Conservation (phyloP, 2,113 vertebrate genomes). For the Chunga burmeisteri region DNA sequence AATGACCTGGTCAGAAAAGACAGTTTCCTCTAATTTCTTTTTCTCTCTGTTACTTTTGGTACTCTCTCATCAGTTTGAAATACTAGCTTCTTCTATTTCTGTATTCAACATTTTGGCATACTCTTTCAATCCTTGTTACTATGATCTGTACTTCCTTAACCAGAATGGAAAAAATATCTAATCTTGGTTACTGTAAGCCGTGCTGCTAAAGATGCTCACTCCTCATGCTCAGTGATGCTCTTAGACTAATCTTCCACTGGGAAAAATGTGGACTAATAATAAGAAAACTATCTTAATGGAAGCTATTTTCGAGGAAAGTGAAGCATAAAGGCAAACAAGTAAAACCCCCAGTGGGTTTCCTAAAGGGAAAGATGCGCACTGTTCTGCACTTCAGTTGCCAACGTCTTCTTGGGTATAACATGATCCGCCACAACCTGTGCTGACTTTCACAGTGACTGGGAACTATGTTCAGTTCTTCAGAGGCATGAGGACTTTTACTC, state of each 20-base stretch:
- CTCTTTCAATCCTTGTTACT: conserved; percentile 1
- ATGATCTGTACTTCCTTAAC: conserved; percentile 2
- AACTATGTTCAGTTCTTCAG: background rate
- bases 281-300: background rate
- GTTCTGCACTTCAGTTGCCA: background rate
- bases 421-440: background rate
- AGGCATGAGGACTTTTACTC: background rate
- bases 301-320: background rate
- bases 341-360: background rate
- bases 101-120: background rate
- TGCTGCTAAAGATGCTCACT: background rate
- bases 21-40: background rate
- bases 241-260: background rate
- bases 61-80: background rate
- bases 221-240: background rate
- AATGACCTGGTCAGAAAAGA: background rate
- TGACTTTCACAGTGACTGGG: background rate
- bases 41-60: conserved; percentile 3
- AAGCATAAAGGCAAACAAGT: background rate
- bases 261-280: background rate
- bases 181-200: background rate
- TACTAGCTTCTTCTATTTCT: conserved; percentile 7
- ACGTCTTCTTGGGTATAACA: background rate
- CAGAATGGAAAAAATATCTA: background rate
- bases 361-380: background rate